phyloP scores from a whole-genome alignment of 2,113 vertebrate genomes.

The Anseranas semipalmata region DNA sequence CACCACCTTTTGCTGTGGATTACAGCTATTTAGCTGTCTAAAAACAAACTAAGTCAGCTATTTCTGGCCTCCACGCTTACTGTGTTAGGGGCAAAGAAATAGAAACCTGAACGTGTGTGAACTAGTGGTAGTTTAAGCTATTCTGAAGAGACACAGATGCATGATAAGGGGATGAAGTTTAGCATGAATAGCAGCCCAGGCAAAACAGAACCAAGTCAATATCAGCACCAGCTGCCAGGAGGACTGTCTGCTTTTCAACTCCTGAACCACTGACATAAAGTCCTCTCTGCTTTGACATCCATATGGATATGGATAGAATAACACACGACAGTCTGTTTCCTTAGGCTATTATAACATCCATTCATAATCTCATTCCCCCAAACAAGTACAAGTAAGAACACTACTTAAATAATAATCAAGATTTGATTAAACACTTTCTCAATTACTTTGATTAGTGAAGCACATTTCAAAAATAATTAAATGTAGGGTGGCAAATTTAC shows the following conservation, averaged over 20 bases:
- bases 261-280: not conserved
- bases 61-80: not conserved
- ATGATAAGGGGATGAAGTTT: not conserved
- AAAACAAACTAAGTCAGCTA: not conserved
- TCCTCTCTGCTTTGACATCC: not conserved
- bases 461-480: constrained; percentile 34
- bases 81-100: not conserved
- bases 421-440: not conserved
- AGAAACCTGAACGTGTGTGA: not conserved
- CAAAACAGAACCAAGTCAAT: not conserved
- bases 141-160: not conserved
- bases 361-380: not conserved
- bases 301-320: not conserved
- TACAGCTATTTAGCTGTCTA: not conserved
- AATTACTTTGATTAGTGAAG: constrained; percentile 40
- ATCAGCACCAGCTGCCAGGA: not conserved
- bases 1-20: not conserved
- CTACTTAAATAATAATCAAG: not conserved
- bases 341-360: not conserved
- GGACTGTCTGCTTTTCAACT: not conserved
- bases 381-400: not conserved
- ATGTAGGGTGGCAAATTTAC: not conserved
- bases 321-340: not conserved
- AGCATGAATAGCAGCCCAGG: not conserved
- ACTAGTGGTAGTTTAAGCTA: not conserved